Evolutionary conservation across 2,113 vertebrate species (phyloP), one percentile per base, ranked within the genome.

Genomic region (Leptocoma aspasia): DNA sequence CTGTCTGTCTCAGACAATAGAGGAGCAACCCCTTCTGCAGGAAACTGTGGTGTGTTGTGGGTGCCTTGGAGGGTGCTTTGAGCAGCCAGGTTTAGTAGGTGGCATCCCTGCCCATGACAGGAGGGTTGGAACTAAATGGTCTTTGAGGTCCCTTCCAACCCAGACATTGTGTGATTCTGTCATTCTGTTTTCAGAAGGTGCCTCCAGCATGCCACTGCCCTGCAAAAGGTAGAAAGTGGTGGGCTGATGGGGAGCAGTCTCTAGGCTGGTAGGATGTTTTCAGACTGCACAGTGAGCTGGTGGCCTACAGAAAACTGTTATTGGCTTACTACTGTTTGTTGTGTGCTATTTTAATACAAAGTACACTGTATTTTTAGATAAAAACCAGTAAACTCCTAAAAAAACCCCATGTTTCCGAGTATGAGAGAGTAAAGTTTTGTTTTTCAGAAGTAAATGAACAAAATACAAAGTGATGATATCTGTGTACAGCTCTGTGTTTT

Each of bases 171-270:
- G 31, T 47, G 41, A 54, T 61, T 54, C 78, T 76, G 24, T 41
- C 21, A 68, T 53, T 39, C 14, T 63, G 14, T 65, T 91, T 47
- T 33, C 37, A 63, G 18, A 45, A 81, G 33, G 26, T 83, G 33
- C 12, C 9, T 73, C 10, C 18, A 75, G 56, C 0, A 0, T 82
- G 44, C 39, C 2, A 1, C 33, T 27, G 9, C 30, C 52, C 12
- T 57, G 37, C 33, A 15, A 11, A 75, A 69, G 13, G 56, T 75
- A 9, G 50, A 23, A 82, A 6, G 27, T 2, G 1, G 14, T 68
- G 41, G 68, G 22, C 31, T 89, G 71, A 20, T 86, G n/a, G 42
- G 45, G 49, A 69, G 13, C 53, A 49, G 26, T 70, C 13, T 89
- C 22, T 41, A 60, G 35, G 50, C 30, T 92, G 64, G 54, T 47